Percentiles rank a stretch among this genome's conserved stretches.
These are phyloP conservation scores for Adoxophyes honmai DNA, from an alignment of 1,140 invertebrate genomes.

Conservation along the genomic window DNA sequence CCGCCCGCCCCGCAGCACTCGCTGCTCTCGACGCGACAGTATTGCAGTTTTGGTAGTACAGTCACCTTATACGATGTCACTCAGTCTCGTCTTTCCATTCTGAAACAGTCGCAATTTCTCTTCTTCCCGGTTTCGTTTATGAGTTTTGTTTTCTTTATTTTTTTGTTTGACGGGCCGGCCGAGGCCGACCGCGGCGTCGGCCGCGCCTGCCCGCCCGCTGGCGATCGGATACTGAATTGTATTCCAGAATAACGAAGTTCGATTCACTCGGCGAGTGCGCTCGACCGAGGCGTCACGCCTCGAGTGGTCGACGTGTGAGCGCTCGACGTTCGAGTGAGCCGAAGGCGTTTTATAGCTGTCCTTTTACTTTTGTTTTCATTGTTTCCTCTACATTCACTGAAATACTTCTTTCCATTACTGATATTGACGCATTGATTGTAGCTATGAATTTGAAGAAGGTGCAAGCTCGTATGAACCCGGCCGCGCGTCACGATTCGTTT, in stretches of 20 bases:
- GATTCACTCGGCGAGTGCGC: neutral
- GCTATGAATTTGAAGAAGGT: constrained; percentile 38
- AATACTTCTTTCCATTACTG: constrained; percentile 49
- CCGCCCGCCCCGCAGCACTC: constrained; percentile 80
- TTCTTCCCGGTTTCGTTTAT: constrained; percentile 40
- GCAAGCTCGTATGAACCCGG: neutral
- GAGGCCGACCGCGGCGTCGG: too few species aligned
- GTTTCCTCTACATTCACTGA: constrained; percentile 36
- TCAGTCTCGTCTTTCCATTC: constrained; percentile 57
- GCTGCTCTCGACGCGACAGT: constrained; percentile 89
- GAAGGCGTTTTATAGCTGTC: constrained; percentile 27
- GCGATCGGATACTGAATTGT: neutral
- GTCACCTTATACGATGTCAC: constrained; percentile 74
- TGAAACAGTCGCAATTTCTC: constrained; percentile 73
- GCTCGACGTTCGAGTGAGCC: neutral
- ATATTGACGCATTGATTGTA: constrained; percentile 29
- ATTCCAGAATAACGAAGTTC: too few species aligned
- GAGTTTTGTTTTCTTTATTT: constrained; percentile 29
- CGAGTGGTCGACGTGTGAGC: too few species aligned
- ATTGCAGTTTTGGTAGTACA: constrained; percentile 96
- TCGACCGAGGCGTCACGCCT: too few species aligned
- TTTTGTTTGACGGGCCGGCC: constrained; percentile 23
- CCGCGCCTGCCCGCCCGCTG: neutral
- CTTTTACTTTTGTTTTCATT: constrained; percentile 33
- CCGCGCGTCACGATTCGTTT: constrained; percentile 14